Evolutionary conservation across 2,888 invertebrate species (phyloP), one percentile per base, ranked within the genome.

Genomic region (Parapristionchus giblindavisi): DNA sequence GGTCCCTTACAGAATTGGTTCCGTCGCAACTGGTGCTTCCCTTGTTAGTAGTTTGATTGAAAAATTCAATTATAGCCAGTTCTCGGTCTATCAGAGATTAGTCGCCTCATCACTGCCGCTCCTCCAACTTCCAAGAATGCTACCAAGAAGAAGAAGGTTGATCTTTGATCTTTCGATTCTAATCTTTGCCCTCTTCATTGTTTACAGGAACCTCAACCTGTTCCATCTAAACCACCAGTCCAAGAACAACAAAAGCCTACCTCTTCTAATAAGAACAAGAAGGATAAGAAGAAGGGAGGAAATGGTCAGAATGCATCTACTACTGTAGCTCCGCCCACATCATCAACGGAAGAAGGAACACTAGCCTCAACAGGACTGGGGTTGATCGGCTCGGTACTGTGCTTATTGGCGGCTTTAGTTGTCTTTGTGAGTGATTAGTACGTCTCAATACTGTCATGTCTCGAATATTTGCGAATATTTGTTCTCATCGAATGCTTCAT

Each of bases 321-420:
- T 17, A 11, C 56, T 56, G 27, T 29, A 14, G 56, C 27, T n/a
- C 58, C 58, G 58, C 36, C 61, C 61, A 43, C 43, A 6, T 14
- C 56, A n/a, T 14, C 27, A n/a, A 17, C 14, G 56, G 1, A 27
- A 32, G 4, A 27, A 1, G 14, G 43, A 21, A 27, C 27, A 24
- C 43, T 21, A 1, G n/a, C 34, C 36, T 24, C 43, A 40, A 32
- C 40, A 21, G 29, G 32, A 17, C 48, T 48, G 5, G 65, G 65
- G 5, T 34, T 65, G 21, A 65, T 65, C 48, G 65, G 65, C 1
- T 65, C 65, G 65, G 65, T 65, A 65, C 48, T 65, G 65, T 65
- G 65, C 36, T 29, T 65, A 32, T 34, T 65, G 34, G 65, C 65
- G 24, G 48, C 65, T 8, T 48, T 40, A 29, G 29, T 29, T 65